Evolutionary conservation across 1,140 invertebrate species (phyloP).

Genomic region (Sarcophaga peregrina): DNA sequence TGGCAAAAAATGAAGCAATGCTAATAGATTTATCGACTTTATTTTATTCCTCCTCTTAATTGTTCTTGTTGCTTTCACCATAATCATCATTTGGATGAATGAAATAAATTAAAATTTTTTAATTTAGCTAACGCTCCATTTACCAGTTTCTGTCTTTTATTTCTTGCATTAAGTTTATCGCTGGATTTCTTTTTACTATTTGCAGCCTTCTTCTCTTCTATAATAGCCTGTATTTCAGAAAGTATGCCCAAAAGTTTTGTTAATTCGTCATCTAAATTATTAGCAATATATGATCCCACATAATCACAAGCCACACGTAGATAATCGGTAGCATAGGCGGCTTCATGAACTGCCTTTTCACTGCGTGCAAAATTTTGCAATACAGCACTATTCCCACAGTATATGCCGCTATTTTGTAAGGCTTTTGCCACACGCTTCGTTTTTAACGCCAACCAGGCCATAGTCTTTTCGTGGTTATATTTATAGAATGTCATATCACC

Average conservation of each 20-base stretch:
- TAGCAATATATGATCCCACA: conserved; percentile 57
- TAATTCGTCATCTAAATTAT: conserved; percentile 55
- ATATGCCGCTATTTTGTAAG: conserved; percentile 76
- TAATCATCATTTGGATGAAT: conserved; percentile 48
- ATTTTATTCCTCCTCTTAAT: conserved; percentile 44
- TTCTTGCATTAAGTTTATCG: conserved; percentile 48
- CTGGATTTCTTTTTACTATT: conserved; percentile 57
- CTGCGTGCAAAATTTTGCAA: conserved; percentile 79
- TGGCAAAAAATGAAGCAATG: conserved; percentile 80
- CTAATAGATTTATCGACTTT: conserved; percentile 47
- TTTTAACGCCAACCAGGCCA: conserved; percentile 79
- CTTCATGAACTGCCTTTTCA: conserved; percentile 68
- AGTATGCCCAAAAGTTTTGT: conserved; percentile 53
- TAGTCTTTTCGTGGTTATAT: conserved; percentile 80
- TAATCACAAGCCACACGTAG: conserved; percentile 59
- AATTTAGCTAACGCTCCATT: conserved; percentile 47
- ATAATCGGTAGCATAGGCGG: conserved; percentile 60
- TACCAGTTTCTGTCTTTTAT: conserved; percentile 59
- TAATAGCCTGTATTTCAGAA: conserved; percentile 56
- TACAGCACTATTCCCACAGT: conserved; percentile 75
- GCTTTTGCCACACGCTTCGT: conserved; percentile 73
- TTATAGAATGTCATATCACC: conserved; percentile 79
- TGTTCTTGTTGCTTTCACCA: background rate
- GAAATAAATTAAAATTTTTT: conserved; percentile 52
- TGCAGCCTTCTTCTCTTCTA: conserved; percentile 52